Percentiles rank a stretch among this genome's conserved stretches.
Evolutionary conservation across 92 coral and sea anemone species (phyloP).

Genomic region (Epizoanthus rinbou): DNA sequence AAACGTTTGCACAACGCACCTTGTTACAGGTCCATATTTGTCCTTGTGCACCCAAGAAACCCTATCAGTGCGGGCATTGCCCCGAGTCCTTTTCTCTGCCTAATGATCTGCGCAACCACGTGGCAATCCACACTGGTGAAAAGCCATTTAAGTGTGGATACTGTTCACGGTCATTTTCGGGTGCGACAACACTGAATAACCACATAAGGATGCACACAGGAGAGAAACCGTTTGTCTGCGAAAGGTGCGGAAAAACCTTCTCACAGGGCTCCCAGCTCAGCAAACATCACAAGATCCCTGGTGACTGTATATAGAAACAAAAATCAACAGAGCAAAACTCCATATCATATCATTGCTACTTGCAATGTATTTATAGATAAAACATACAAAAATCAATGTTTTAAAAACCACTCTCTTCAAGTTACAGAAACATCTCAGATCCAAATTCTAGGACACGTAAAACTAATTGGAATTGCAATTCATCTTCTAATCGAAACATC

Average conservation of each 20-base stretch:
- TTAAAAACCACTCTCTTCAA: too few relatives aligned
- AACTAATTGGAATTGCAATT: too few relatives aligned
- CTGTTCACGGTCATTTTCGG: slow-evolving; percentile 90
- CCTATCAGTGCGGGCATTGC: slow-evolving; percentile 90
- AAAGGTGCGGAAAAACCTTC: slow-evolving; percentile 86
- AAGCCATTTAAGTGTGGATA: slow-evolving; percentile 96
- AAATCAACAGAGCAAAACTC: background rate
- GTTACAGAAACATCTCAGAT: too few relatives aligned
- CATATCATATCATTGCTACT: too few relatives aligned
- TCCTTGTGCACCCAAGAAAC: slow-evolving; percentile 79
- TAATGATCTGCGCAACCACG: slow-evolving; percentile 91
- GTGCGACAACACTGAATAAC: slow-evolving; percentile 92
- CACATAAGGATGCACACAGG: slow-evolving; percentile 96
- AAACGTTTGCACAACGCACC: slow-evolving; percentile 85
- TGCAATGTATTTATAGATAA: too few relatives aligned
- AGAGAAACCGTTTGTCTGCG: slow-evolving; percentile 89
- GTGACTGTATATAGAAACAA: slow-evolving; percentile 34
- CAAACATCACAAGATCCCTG: slow-evolving; percentile 62
- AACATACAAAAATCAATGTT: too few relatives aligned
- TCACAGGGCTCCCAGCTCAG: slow-evolving; percentile 95
- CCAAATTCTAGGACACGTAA: too few relatives aligned
- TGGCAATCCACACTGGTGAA: slow-evolving; percentile 84
- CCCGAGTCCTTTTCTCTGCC: slow-evolving; percentile 88
- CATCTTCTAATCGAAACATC: too few relatives aligned
- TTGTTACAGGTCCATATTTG: slow-evolving; percentile 84